Base-by-base conservation (phyloP, 2,888 invertebrate genomes). In the Campoletis raptor region DNA sequence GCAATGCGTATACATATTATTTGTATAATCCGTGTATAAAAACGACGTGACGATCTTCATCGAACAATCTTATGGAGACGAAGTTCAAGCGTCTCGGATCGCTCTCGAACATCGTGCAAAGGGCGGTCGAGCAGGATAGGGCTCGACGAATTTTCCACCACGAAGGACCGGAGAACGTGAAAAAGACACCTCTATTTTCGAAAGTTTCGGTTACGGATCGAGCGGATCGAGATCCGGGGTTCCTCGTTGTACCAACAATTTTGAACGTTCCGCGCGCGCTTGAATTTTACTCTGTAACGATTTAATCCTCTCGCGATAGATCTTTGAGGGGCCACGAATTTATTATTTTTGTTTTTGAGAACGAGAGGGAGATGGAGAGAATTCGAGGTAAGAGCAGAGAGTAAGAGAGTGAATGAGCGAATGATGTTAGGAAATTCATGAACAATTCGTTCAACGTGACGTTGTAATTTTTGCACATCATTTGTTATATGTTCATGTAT, bases 221-320 rank as follows among this genome's bases (percentile, higher is more conserved):
- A 97, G 96, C 94, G 96, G 96, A 92, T 97, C 97, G 94, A 96
- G 96, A 95, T 97, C 97, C 91, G 98, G 98, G 92, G 96, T 96
- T 95, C 98, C 98, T 94, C 98, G 97, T 95, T 98, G 97, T 94
- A 97, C 96, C 93, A 98, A 95, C 92, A 98, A 95, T 95, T 98
- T 98, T 94, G 98, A 97, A 94, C 98, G 97, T 95, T 98, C 98
- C 94, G 97, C 97, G 91, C 97, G 97, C 95, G 97, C 97, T 93
- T 97, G 96, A 93, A 98, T 97, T 96, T 98, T 98, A 95, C 97
- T 97, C 95, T 98, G 98, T 94, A 98, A 96, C 94, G 96, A 96
- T 94, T 97, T 97, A 93, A 98, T 97, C 95, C 96, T 96, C 95
- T 98, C 98, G 94, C 97, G 97, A 96, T 96, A 97, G 94, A 96